Percentiles rank a stretch among this genome's conserved stretches.
These are phyloP conservation scores for Saxicola maurus DNA, from an alignment of 2,797 vertebrate genomes.

Conservation along the genomic window DNA sequence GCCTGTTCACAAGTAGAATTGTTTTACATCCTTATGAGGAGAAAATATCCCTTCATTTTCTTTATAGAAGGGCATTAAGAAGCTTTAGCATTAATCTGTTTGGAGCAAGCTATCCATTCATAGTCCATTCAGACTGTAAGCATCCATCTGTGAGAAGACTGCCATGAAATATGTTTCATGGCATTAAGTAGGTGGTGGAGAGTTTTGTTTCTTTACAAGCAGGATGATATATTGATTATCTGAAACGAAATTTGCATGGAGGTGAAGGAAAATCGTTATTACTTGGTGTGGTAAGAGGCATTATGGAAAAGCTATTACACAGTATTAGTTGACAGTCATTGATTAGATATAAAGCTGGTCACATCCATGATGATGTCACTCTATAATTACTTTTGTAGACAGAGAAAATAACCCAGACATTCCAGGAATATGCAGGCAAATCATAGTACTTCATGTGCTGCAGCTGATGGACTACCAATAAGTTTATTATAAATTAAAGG, in stretches of 20 bases:
- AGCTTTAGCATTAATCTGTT: not conserved
- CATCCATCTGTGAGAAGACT: not conserved
- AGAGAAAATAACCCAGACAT: conserved; percentile 1
- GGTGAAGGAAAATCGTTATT: conserved; percentile 11
- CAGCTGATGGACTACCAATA: conserved; percentile 7
- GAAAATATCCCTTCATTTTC: not conserved
- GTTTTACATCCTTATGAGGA: conserved; percentile 20
- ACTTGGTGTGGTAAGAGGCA: not conserved
- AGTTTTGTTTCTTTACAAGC: not conserved
- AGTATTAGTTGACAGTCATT: not conserved
- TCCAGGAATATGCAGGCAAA: conserved; percentile 15
- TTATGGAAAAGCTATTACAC: not conserved
- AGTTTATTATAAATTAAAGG: conserved; percentile 32
- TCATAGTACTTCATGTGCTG: not conserved
- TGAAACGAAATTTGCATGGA: not conserved
- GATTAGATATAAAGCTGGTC: not conserved
- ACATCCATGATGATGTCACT: not conserved
- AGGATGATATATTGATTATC: not conserved
- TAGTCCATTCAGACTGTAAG: not conserved
- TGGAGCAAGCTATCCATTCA: not conserved
- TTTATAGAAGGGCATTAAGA: not conserved
- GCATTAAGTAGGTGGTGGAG: not conserved
- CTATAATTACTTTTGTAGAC: conserved; percentile 6
- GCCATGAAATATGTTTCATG: not conserved
- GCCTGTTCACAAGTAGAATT: conserved; percentile 34